Evolutionary conservation across 2,113 vertebrate species (phyloP), one percentile per base, ranked within the genome.

Genomic region (Microtus oregoni): DNA sequence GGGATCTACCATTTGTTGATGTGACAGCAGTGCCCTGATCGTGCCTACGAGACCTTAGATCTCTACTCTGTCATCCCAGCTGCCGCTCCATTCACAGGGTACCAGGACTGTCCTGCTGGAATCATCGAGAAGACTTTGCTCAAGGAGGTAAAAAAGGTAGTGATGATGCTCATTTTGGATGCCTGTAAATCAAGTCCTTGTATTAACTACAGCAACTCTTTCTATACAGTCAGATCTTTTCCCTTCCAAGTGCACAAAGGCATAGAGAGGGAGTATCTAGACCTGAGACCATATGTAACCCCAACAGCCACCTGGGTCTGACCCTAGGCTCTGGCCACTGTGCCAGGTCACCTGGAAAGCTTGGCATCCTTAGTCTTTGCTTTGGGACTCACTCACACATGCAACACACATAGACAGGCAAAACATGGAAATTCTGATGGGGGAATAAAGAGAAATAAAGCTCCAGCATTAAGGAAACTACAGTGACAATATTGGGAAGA

Each of bases 81-180:
- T 35, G 67, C n/a, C 58, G 30, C 8, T 20, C 38, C 47, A 28
- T 4, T 65, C 44, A 22, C 65, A 76, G 58, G 26, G 41, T 11
- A n/a, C 47, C 26, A 50, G 20, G 24, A 58, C 52, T 11, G 50
- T 63, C 17, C 0, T 6, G 13, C 3, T 3, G 15, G 67, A 19
- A 35, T 35, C 41, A 32, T 3, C 0, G 8, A 7, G 58, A 32
- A 19, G 79, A 65, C 65, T 52, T 58, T 35, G 44, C n/a, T 75
- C 14, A 2, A 12, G n/a, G 15, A 58, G 65, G 4, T 7, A 0
- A 5, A 0, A 9, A 5, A 24, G 20, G 19, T 0, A 1, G 12
- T 4, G 17, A 7, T 2, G 1, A 0, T 7, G 3, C 44, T 75
- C 35, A 6, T 0, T 0, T 13, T 32, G 0, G 2, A 7, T 5